Evolutionary conservation across 2,113 vertebrate species (phyloP).

Genomic region (Brienomyrus brachyistius): DNA sequence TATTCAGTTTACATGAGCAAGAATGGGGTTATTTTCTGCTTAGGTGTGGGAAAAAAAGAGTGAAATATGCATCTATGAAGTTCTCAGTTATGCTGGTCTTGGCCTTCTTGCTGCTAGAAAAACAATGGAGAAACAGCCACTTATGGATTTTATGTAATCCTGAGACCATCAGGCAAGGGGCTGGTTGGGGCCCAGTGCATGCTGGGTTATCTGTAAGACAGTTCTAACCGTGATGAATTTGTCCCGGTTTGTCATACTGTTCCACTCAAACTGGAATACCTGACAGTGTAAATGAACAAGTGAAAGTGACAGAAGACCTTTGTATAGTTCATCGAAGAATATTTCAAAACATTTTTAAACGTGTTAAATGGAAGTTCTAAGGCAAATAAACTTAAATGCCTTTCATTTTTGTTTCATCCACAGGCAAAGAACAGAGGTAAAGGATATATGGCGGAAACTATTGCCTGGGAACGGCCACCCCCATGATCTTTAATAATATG

Average conservation of each 20-base stretch:
- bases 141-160: not conserved
- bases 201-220: not conserved
- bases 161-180: not conserved
- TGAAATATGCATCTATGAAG: not conserved
- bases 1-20: not conserved
- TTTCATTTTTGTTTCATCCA: not conserved
- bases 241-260: not conserved
- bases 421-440: conserved; percentile 26
- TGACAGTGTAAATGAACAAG: not conserved
- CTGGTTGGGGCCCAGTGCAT: not conserved
- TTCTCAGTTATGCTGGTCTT: not conserved
- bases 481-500: conserved; percentile 38
- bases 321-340: not conserved
- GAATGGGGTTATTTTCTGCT: not conserved
- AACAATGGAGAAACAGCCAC: not conserved
- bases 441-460: conserved; percentile 20
- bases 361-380: not conserved
- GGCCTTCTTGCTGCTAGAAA: not conserved
- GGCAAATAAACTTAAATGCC: not conserved
- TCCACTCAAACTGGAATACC: not conserved
- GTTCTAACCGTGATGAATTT: not conserved
- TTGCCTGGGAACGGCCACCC: conserved; percentile 55
- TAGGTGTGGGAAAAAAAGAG: not conserved
- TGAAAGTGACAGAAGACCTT: not conserved
- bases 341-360: not conserved